Evolutionary conservation across 2,113 vertebrate genomes (phyloP).

Genomic region (Piliocolobus tephrosceles): DNA sequence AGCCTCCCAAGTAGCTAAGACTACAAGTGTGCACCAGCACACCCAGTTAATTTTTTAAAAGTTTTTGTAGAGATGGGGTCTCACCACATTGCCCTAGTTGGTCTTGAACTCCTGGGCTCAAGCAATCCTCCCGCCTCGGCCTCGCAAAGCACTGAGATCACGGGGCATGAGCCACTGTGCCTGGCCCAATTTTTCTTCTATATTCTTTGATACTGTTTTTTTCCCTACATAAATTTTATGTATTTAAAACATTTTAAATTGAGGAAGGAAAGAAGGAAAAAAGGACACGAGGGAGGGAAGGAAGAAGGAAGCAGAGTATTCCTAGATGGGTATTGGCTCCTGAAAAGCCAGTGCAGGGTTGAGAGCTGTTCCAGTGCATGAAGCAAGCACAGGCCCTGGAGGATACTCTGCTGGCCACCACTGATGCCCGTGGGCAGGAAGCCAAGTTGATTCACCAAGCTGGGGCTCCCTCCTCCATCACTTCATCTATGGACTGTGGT

Average conservation of each 20-base stretch:
- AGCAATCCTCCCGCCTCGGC: not conserved
- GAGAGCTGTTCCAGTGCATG: not conserved
- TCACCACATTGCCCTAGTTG: no score
- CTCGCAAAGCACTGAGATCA: not conserved
- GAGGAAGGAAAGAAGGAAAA: not conserved
- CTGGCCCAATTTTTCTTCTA: not conserved
- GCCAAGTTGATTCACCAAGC: not conserved
- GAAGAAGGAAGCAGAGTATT: not conserved
- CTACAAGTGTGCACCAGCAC: no score
- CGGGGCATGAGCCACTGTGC: not conserved
- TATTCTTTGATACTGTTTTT: not conserved
- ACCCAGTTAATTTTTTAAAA: no score
- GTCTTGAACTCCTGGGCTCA: not conserved
- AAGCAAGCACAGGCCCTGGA: not conserved
- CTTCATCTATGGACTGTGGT: not conserved
- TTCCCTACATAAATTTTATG: not conserved
- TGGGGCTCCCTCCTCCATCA: rapidly evolving
- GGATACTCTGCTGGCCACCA: no score
- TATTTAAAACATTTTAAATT: not conserved
- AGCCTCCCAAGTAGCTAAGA: no score
- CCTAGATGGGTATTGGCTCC: not conserved
- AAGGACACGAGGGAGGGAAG: not conserved
- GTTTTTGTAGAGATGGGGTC: no score
- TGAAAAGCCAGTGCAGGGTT: not conserved
- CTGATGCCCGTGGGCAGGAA: not conserved